Conservation (phyloP, 2,888 invertebrate species). For the Hypena proboscidalis region DNA sequence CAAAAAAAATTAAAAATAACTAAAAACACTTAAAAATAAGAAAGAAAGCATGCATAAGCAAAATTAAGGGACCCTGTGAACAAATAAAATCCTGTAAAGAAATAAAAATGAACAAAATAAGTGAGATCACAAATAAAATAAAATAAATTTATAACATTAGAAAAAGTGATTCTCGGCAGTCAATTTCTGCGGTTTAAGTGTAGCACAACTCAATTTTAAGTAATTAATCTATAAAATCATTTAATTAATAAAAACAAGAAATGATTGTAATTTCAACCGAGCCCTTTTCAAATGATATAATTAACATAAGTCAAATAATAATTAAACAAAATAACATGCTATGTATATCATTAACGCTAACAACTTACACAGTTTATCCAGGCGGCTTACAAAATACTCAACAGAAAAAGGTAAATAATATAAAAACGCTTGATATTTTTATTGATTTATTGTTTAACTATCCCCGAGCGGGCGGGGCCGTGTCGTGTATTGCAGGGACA, state of each 20-base stretch:
- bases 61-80: slow-evolving; percentile 27
- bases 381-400: slow-evolving; percentile 53
- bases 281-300: too few species aligned
- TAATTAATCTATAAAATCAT: too few species aligned
- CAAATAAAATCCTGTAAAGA: slow-evolving; percentile 7
- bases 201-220: too few species aligned
- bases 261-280: too few species aligned
- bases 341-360: too few species aligned
- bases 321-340: too few species aligned
- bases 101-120: slow-evolving; percentile 19
- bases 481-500: slow-evolving; percentile 71
- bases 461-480: slow-evolving; percentile 65
- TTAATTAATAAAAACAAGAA: too few species aligned
- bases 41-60: slow-evolving; percentile 14
- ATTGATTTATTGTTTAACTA: slow-evolving; percentile 81
- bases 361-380: slow-evolving; percentile 67
- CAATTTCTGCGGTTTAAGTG: too few species aligned
- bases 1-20: slow-evolving; percentile 1
- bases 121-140: too few species aligned
- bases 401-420: slow-evolving; percentile 36
- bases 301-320: too few species aligned
- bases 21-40: slow-evolving; percentile 4
- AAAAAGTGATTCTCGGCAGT: too few species aligned
- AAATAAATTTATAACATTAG: slow-evolving; percentile 16
- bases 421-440: slow-evolving; percentile 50